Conservation (phyloP, 2,797 vertebrate species). For the Acanthiza pusilla region DNA sequence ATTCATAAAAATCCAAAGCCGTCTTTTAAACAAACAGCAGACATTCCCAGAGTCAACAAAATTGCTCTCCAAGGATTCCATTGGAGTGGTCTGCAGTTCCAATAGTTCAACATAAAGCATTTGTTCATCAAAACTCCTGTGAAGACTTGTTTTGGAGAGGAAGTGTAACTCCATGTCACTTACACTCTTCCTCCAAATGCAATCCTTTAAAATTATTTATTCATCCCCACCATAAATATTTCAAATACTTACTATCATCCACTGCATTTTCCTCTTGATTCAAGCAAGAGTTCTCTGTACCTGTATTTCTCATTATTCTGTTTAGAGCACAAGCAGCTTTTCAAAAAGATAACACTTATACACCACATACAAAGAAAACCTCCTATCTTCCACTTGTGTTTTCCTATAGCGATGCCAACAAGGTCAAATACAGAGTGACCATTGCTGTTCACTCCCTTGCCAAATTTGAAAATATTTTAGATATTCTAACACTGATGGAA, state of each 20-base stretch:
- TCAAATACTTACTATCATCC: not conserved
- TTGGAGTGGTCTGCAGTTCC: not conserved
- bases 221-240: not conserved
- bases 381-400: not conserved
- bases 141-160: constrained; percentile 3
- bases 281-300: not conserved
- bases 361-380: not conserved
- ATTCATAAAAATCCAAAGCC: constrained; percentile 16
- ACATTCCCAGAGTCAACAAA: not conserved
- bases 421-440: rapidly evolving
- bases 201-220: not conserved
- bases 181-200: not conserved
- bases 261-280: not conserved
- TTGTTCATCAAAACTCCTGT: constrained; percentile 11
- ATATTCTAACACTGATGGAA: not conserved
- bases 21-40: constrained; percentile 47
- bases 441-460: not conserved
- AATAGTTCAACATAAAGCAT: constrained; percentile 8
- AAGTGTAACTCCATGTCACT: not conserved
- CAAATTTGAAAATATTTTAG: not conserved
- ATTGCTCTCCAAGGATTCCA: constrained; percentile 32
- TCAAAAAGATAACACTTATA: not conserved
- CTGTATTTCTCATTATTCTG: not conserved
- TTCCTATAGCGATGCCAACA: not conserved
- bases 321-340: not conserved